Evolutionary conservation across 2,797 vertebrate genomes (phyloP).

Genomic region (Falco peregrinus): DNA sequence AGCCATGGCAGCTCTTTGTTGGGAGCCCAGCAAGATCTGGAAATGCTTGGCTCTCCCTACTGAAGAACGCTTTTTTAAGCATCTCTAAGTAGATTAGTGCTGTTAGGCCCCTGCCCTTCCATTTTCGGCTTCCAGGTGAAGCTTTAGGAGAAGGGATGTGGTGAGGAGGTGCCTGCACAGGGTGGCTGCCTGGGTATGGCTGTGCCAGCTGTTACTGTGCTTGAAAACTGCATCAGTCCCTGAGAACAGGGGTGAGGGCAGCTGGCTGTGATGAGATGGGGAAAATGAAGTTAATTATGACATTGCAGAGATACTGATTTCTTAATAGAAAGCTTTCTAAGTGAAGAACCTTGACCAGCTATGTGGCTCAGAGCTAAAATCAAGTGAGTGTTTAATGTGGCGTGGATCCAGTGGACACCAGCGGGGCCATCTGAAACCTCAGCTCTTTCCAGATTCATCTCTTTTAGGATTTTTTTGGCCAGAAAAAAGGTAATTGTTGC

Average conservation of each 20-base stretch:
- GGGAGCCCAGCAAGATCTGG: background rate
- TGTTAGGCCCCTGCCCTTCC: background rate
- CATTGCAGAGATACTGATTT: background rate
- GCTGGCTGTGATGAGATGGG: background rate
- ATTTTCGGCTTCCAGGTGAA: background rate
- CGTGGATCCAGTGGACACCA: accelerated
- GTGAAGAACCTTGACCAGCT: background rate
- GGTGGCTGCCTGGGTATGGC: background rate
- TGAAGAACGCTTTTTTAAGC: background rate
- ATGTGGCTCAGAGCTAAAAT: background rate
- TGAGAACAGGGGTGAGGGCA: background rate
- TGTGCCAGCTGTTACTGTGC: background rate
- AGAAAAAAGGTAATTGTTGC: background rate
- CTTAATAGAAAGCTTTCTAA: constrained; percentile 1
- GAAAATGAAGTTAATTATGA: constrained; percentile 25
- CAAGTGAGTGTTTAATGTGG: background rate
- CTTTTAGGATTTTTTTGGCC: background rate
- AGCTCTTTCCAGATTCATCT: background rate
- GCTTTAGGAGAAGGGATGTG: background rate
- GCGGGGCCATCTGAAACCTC: background rate
- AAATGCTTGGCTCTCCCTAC: background rate
- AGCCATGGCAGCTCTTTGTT: background rate
- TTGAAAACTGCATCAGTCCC: background rate
- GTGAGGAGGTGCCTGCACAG: background rate
- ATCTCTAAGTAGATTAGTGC: background rate